Evolutionary conservation across 2,113 vertebrate species (phyloP).

Genomic region (Rattus rattus): DNA sequence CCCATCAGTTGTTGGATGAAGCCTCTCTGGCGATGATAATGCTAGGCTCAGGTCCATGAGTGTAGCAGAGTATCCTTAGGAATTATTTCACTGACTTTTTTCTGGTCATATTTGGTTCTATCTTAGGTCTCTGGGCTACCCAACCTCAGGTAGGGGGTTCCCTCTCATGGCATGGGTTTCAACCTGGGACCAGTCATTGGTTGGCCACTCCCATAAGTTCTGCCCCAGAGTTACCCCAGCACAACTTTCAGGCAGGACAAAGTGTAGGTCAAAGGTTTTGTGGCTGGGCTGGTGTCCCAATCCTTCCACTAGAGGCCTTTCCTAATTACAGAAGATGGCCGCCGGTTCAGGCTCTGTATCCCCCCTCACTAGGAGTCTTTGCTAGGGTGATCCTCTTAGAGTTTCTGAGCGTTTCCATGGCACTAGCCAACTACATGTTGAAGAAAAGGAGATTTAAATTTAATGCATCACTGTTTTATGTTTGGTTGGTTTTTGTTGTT

Average conservation of each 20-base stretch:
- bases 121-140: not conserved
- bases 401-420: not conserved
- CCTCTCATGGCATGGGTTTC: too few relatives aligned
- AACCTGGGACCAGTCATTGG: too few relatives aligned
- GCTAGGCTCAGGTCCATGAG: not conserved
- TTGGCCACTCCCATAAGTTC: too few relatives aligned
- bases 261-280: too few relatives aligned
- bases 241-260: too few relatives aligned
- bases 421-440: slow-evolving; percentile 4
- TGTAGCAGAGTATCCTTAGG: not conserved
- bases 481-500: too few relatives aligned
- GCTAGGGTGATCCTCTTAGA: not conserved
- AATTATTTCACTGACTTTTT: not conserved
- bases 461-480: not conserved
- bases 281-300: too few relatives aligned
- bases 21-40: not conserved
- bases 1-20: too few relatives aligned
- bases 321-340: too few relatives aligned
- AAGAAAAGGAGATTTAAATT: not conserved
- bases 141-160: too few relatives aligned
- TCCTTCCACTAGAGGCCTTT: too few relatives aligned
- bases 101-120: not conserved
- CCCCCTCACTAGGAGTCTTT: not conserved
- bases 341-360: not conserved
- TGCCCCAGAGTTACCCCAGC: too few relatives aligned